A percentile compares a stretch with the other conserved stretches of the same genome.
phyloP scores from a whole-genome alignment of 1,140 invertebrate species.

The Bathynomus jamesi region DNA sequence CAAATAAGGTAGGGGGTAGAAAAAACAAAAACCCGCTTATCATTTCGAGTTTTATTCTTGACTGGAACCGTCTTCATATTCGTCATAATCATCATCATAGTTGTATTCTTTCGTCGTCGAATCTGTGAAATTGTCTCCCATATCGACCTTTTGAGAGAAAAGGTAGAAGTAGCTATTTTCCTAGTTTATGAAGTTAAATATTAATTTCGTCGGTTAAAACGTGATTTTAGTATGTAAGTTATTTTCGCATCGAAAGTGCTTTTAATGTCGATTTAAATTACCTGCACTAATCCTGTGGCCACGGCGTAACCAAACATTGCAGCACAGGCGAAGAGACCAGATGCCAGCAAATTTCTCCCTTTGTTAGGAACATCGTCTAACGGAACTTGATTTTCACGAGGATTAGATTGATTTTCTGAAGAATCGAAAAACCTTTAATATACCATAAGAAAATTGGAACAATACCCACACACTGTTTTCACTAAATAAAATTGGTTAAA shows the following conservation, averaged over 20 bases:
- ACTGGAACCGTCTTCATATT: background rate
- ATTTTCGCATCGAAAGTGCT: no score
- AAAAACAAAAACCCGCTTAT: no score
- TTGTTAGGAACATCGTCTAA: slow-evolving; percentile 25
- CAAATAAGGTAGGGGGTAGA: background rate
- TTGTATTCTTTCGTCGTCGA: background rate
- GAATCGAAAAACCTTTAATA: no score
- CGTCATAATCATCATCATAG: background rate
- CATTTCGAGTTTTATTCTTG: no score
- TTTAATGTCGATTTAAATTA: background rate
- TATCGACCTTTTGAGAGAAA: background rate
- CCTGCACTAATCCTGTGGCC: slow-evolving; percentile 28
- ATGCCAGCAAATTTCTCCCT: slow-evolving; percentile 23
- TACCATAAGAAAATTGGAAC: no score
- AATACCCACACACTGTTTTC: no score
- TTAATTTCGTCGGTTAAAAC: no score
- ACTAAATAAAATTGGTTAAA: no score
- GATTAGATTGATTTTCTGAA: no score
- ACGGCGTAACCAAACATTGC: slow-evolving; percentile 33
- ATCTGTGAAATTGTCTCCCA: background rate
- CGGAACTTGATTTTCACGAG: background rate
- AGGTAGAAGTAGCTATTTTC: no score
- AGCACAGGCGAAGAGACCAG: slow-evolving; percentile 18
- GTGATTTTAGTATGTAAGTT: no score
- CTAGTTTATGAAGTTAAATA: no score